Base-by-base conservation (phyloP, 2,113 vertebrate genomes). In the Thinocorus orbignyianus region DNA sequence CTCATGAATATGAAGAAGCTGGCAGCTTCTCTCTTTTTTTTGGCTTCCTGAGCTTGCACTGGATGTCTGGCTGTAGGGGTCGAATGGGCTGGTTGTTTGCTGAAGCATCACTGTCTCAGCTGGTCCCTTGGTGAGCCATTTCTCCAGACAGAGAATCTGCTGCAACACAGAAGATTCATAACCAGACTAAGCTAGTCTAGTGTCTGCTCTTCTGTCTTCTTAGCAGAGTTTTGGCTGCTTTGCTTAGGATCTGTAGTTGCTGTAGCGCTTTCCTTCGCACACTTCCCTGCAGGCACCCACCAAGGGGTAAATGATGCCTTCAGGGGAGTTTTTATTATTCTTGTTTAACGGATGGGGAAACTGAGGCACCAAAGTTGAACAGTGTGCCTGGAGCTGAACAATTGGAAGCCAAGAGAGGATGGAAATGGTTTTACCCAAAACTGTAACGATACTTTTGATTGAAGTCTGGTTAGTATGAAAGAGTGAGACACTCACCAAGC, bases 1-100 rank as follows among this genome's bases (percentile, higher is more conserved):
- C 83, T 96, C 46, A 93, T 96, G 86, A 96, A 96, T 97, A 92
- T 91, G 91, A 96, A 96, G 93, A 74, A 84, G 54, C 41, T 91
- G 49, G n/a, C 70, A 62, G n/a, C 41, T 79, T 95, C 57, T 90
- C 33, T 69, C 17, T 89, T 16, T 10, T 55, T 78, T 86, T 57
- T 91, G 52, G 33, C 66, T 70, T 87, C 79, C 46, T 19, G 16
- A 74, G 61, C 64, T 55, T 64, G 20, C 3, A 0, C 30, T 74
- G 26, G 49, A 52, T 3, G 2, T 76, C 52, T 86, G 68, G 37
- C 78, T 89, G 48, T 48, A 58, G 66, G 52, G 39, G 23, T 80
- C 1, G 0, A 62, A 66, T 22, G 41, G 41, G 19, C 55, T 81
- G 60, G 17, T 68, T 33, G 25, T 68, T 94, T 15, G 6, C 46